Evolutionary conservation across 2,113 vertebrate species (phyloP).

Genomic region (Larimichthys crocea): DNA sequence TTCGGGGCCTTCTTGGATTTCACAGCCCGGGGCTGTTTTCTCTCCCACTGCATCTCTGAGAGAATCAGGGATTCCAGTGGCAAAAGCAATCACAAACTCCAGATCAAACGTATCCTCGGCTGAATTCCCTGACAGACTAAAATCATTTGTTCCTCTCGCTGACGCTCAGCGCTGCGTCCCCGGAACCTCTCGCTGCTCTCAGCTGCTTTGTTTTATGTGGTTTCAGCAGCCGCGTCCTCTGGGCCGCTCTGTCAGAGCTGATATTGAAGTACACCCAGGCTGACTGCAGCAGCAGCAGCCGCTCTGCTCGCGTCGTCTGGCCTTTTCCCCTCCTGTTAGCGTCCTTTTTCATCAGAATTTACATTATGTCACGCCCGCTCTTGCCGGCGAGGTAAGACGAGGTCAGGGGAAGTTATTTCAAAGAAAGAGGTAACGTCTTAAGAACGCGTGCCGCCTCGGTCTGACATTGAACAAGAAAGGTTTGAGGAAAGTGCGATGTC

Average conservation of each 20-base stretch:
- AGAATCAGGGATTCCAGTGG: conserved; percentile 80
- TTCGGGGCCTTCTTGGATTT: conserved; percentile 57
- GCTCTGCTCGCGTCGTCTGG: conserved; percentile 49
- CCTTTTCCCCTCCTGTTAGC: conserved; percentile 61
- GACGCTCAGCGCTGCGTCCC: conserved; percentile 63
- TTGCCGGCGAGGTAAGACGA: conserved; percentile 34
- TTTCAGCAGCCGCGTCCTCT: conserved; percentile 75
- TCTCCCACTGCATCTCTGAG: conserved; percentile 75
- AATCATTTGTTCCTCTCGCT: conserved; percentile 81
- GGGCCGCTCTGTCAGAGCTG: conserved; percentile 80
- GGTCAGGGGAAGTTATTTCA: conserved; percentile 67
- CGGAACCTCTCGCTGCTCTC: conserved; percentile 58
- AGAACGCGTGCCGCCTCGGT: not conserved
- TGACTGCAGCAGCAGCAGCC: conserved; percentile 66
- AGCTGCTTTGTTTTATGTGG: conserved; percentile 81
- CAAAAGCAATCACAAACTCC: conserved; percentile 77
- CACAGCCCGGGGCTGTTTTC: conserved; percentile 77
- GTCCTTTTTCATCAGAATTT: conserved; percentile 69
- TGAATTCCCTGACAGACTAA: conserved; percentile 84
- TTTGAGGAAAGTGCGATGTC: conserved; percentile 59
- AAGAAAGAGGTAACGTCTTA: conserved; percentile 59
- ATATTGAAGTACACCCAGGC: conserved; percentile 79
- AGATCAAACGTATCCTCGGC: conserved; percentile 84
- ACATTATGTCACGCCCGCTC: conserved; percentile 50
- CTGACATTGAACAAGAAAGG: conserved; percentile 40